phyloP scores from a whole-genome alignment of 2,797 vertebrate genomes.

The Cheirogaleus major region DNA sequence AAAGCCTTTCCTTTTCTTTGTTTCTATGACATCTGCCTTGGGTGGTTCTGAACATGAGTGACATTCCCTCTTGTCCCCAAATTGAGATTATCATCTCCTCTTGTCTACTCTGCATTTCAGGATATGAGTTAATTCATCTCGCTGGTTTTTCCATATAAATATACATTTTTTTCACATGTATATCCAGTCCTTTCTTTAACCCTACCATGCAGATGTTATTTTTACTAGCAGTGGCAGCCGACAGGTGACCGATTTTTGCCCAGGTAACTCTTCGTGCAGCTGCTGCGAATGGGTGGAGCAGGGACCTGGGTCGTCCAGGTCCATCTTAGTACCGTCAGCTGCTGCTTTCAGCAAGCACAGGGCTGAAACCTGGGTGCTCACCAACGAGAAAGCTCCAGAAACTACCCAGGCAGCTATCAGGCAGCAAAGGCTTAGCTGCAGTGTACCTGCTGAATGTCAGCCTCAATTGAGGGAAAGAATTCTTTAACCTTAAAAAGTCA shows the following conservation, averaged over 20 bases:
- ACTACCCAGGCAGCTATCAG: background rate
- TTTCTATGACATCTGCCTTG: background rate
- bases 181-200: background rate
- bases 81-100: background rate
- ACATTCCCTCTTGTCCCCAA: background rate
- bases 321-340: background rate
- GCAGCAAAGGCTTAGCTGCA: background rate
- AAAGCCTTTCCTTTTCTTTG: background rate
- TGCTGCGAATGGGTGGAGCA: background rate
- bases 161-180: background rate
- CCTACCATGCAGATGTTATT: background rate
- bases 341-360: background rate
- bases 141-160: background rate
- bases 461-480: background rate
- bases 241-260: background rate
- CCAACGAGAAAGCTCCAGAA: background rate
- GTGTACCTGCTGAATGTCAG: background rate
- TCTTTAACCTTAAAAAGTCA: slow-evolving; percentile 43
- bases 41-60: background rate
- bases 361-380: background rate
- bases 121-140: too few relatives aligned
- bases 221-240: background rate
- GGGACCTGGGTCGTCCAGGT: background rate
- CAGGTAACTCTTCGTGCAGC: background rate
- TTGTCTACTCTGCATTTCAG: background rate